Evolutionary conservation across 2,797 vertebrate species (phyloP), one percentile per base, ranked within the genome.

Genomic region (Intellagama lesueurii): DNA sequence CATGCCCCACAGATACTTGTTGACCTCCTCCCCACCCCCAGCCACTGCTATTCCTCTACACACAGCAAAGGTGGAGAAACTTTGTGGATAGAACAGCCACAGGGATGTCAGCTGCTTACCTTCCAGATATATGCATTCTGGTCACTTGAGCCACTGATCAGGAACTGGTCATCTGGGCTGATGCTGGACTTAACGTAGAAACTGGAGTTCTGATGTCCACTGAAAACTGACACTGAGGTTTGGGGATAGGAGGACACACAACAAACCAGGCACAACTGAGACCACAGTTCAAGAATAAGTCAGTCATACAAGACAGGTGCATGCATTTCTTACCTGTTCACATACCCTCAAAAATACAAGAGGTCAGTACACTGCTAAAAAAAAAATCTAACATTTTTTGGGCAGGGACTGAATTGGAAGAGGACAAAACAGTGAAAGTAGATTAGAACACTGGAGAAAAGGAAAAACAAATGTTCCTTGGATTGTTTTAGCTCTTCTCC

Each of bases 111-210:
- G 28, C 84, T 68, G 79, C 89, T 93, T 94, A 99, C 99, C 98
- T 98, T 99, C 99, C 99, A 99, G 93, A 99, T 98, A 91, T 99
- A 99, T 0, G 98, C 97, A 0, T 97, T 96, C 89, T 97, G 96
- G 94, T 99, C 98, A 92, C 98, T 99, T 0, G 99, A 99, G 35
- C 99, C 99, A 81, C 99, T 99, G 94, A 98, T 95, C 94, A 99
- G 96, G 95, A 99, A 99, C 96, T 99, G 98, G 93, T 98, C 97
- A 5, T 99, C 98, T 7, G 98, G 98, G 95, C 99, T 99, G 35
- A 98, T 94, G 14, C 98, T 97, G 93, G 99, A 99, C 95, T 99
- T 99, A 4, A 99, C 91, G 70, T 99, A 99, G 95, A 99, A 99
- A 0, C 98, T 98, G 44, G 98, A 99, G 96, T 99, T 99, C 91